Percentiles rank a stretch among this genome's conserved stretches.
These are phyloP conservation scores for Acarapis woodi DNA, from an alignment of 1,140 invertebrate genomes.

Conservation along the genomic window DNA sequence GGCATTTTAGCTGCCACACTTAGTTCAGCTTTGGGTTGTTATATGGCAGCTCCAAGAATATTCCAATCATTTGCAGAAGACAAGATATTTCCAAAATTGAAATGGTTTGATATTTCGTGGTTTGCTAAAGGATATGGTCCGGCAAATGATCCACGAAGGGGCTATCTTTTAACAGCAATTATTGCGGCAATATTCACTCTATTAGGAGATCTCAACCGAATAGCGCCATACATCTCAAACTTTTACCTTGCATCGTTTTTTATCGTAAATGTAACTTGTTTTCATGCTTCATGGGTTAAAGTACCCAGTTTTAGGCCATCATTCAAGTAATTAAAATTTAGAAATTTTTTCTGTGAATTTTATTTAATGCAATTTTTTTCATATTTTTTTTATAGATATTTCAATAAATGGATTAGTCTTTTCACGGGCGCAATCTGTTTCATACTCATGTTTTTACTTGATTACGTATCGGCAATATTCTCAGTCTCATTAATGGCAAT, in stretches of 20 bases:
- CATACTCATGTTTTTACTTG: conserved; percentile 27
- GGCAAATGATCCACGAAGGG: conserved; percentile 61
- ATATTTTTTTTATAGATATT: too few relatives aligned
- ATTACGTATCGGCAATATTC: conserved; percentile 24
- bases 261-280: conserved; percentile 77
- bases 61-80: conserved; percentile 47
- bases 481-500: conserved; percentile 20
- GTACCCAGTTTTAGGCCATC: conserved; percentile 22
- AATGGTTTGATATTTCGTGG: conserved; percentile 53
- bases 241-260: conserved; percentile 92
- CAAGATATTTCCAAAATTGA: conserved; percentile 74
- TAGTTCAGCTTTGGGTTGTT: conserved; percentile 27
- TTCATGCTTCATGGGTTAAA: conserved; percentile 57
- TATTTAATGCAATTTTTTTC: neutral
- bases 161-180: conserved; percentile 65
- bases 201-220: conserved; percentile 52
- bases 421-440: conserved; percentile 22
- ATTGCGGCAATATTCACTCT: conserved; percentile 58
- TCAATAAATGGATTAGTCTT: conserved; percentile 26
- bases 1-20: conserved; percentile 31
- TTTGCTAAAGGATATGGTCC: conserved; percentile 89
- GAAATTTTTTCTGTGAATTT: neutral
- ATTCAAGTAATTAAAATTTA: conserved; percentile 16
- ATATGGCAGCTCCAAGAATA: conserved; percentile 28
- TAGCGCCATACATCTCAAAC: conserved; percentile 87